Base-by-base conservation (phyloP, 2,888 invertebrate species). In the Himalopsyche anomala region DNA sequence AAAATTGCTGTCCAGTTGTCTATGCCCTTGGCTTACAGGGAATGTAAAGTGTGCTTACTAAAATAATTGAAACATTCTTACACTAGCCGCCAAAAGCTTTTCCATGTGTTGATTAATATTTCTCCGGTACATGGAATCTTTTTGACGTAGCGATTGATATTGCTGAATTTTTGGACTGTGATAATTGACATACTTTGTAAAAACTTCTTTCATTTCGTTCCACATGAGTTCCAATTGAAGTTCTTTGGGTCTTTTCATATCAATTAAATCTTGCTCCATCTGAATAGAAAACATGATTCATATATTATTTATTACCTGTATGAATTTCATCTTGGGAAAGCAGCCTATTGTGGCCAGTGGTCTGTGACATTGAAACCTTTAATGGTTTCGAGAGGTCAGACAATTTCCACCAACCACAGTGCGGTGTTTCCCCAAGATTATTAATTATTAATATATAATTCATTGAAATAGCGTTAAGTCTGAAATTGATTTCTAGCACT, bases 51-150 rank as follows among this genome's bases (percentile, higher is more conserved):
- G 51, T 5, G 5, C 2, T 51, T 51, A 51, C 15, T 12, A 5
- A 12, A 15, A 51, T 15, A 15, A 3, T 15, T 11, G 28, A 80
- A 80, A 28, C 12, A 51, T 79, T n/a, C 83, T 88, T 85, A 91
- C 19, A 90, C 86, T 83, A 92, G 86, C 83, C 12, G 84, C 86
- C 74, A 88, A 40, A 42, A 89, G 40, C 42, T 88, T 87, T n/a
- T 89, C 88, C 81, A 84, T 92, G 62, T 93, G 92, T 85, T 90
- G 91, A 0, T 91, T 91, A 28, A 94, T 92, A 84, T 94, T 93
- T 54, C 93, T 91, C 80, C 93, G 93, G 89, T 93, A 94, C 88
- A 94, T 94, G 83, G 91, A 93, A 90, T 91, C 93, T 89, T 92
- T 94, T 90, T 91, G 93, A 86, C 90, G 91, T 89, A 91, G 89